A percentile compares a stretch with the other conserved stretches of the same genome.
Conservation (phyloP, 1,140 invertebrate species). For the Phocides pigmalion region DNA sequence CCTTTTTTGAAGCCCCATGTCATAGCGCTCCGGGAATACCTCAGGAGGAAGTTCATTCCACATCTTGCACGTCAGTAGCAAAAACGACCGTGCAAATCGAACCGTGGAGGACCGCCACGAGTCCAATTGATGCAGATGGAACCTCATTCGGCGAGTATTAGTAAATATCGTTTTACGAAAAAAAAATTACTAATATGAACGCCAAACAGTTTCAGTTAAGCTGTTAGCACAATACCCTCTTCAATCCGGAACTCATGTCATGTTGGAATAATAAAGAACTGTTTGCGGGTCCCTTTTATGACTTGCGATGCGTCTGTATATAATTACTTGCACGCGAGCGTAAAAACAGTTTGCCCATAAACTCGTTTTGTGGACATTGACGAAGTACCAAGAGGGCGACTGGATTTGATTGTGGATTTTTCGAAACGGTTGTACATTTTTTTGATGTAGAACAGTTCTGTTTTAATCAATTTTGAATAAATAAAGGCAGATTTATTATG, state of each 20-base stretch:
- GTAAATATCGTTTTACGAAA: no score
- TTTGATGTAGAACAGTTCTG: neutral
- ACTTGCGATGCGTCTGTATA: constrained; percentile 11
- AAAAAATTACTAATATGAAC: no score
- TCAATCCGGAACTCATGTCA: neutral
- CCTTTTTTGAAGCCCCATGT: no score
- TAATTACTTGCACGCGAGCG: constrained; percentile 12
- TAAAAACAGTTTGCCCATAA: constrained; percentile 17
- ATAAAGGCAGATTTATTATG: no score
- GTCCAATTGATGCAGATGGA: no score
- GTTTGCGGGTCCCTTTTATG: constrained; percentile 13
- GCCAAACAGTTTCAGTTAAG: neutral
- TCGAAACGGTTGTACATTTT: neutral
- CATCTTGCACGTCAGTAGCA: no score
- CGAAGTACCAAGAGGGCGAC: neutral
- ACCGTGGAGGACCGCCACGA: no score
- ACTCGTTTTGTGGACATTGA: constrained; percentile 6
- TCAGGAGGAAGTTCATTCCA: no score
- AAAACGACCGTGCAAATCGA: no score
- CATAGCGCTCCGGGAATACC: no score
- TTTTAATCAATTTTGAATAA: no score
- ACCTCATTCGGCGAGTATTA: no score
- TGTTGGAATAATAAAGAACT: constrained; percentile 7
- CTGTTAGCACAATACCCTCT: neutral
- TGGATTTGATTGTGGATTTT: constrained; percentile 3